Percentiles rank a stretch among this genome's conserved stretches.
Conservation (phyloP, 2,113 vertebrate species). For the Uria lomvia region DNA sequence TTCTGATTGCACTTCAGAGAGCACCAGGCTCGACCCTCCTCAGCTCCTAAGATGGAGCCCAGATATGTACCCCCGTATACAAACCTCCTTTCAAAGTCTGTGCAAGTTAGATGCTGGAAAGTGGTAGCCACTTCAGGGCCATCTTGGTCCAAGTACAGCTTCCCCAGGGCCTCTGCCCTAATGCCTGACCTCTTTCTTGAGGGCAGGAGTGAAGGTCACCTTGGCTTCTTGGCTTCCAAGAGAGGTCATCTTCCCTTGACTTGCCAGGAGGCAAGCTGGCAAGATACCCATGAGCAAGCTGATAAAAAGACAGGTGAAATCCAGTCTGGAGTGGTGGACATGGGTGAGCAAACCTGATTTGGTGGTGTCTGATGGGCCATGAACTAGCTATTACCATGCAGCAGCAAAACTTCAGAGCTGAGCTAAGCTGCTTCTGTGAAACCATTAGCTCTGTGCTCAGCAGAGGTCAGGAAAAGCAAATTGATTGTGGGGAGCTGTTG, state of each 20-base stretch:
- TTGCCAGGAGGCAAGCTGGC: not conserved
- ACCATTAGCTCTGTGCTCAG: not conserved
- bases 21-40: rapidly evolving
- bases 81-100: not conserved
- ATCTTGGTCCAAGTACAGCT: not conserved
- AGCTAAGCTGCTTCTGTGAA: slow-evolving; percentile 2
- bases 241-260: not conserved
- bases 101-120: not conserved
- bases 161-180: not conserved
- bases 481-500: not conserved
- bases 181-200: not conserved
- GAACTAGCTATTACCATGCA: not conserved
- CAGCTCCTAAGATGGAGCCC: not conserved
- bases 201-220: not conserved
- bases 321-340: not conserved
- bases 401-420: not conserved
- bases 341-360: not conserved
- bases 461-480: not conserved
- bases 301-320: not conserved
- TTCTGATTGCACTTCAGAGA: not conserved
- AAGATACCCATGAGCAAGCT: not conserved
- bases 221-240: not conserved
- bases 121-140: rapidly evolving
- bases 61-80: not conserved
- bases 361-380: not conserved